A percentile compares a stretch with the other conserved stretches of the same genome.
Evolutionary conservation across 2,113 vertebrate genomes (phyloP).

Genomic region (Scophthalmus maximus): DNA sequence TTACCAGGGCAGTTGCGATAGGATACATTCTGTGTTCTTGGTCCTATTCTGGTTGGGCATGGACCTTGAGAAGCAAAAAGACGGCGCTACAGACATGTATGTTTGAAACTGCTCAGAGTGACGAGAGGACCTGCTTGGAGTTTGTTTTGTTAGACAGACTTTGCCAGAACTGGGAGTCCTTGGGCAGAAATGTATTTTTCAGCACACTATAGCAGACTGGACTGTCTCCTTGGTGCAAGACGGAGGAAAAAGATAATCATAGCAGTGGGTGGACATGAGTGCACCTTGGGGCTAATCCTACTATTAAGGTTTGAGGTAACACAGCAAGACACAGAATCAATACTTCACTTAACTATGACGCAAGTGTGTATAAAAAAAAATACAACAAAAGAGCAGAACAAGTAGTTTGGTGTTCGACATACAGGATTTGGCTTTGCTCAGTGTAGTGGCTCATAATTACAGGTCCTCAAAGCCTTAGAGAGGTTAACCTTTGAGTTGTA

Average conservation of each 20-base stretch:
- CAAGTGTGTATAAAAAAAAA: neutral
- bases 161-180: conserved; percentile 43
- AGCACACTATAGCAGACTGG: conserved; percentile 10
- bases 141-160: conserved; percentile 33
- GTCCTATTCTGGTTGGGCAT: conserved; percentile 81
- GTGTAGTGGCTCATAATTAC: conserved; percentile 61
- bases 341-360: conserved; percentile 66
- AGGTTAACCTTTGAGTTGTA: conserved; percentile 75
- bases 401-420: conserved; percentile 28
- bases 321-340: conserved; percentile 68
- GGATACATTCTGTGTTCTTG: conserved; percentile 81
- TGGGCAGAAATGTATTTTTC: conserved; percentile 42
- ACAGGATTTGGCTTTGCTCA: conserved; percentile 45
- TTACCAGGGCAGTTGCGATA: conserved; percentile 82
- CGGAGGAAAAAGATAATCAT: conserved; percentile 53
- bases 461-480: conserved; percentile 59
- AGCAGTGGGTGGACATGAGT: conserved; percentile 62
- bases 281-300: conserved; percentile 72
- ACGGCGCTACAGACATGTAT: conserved; percentile 77
- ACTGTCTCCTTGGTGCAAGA: conserved; percentile 53
- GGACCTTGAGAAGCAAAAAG: conserved; percentile 83
- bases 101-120: conserved; percentile 59
- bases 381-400: neutral
- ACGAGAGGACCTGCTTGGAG: conserved; percentile 46
- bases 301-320: conserved; percentile 67